A percentile compares a stretch with the other conserved stretches of the same genome.
These are phyloP conservation scores for Dendrophyllia cribrosa DNA, from an alignment of 64 coral and sea anemone genomes.

Conservation along the genomic window DNA sequence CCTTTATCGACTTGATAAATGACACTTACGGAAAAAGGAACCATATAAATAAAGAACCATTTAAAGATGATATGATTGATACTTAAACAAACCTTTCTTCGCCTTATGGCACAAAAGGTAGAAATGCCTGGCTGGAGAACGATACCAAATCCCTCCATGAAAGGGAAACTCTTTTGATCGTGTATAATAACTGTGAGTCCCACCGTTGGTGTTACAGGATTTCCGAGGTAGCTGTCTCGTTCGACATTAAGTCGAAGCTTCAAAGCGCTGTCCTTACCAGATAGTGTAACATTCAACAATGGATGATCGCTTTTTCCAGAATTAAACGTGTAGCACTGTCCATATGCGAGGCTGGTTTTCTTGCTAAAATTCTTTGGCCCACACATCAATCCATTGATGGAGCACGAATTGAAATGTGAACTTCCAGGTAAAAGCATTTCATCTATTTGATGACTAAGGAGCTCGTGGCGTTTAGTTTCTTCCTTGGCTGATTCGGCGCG, in stretches of 20 bases:
- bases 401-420: neutral
- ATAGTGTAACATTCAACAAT: neutral
- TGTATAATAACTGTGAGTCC: slow-evolving; percentile 17
- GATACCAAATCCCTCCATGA: neutral
- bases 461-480: too few species aligned
- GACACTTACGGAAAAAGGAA: too few species aligned
- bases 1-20: too few species aligned
- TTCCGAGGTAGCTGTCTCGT: neutral
- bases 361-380: neutral
- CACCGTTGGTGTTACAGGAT: neutral
- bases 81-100: slow-evolving; percentile 1
- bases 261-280: neutral
- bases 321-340: neutral
- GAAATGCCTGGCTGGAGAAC: neutral
- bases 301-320: neutral
- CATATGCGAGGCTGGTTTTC: neutral
- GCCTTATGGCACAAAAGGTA: neutral
- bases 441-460: neutral
- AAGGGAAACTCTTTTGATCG: neutral
- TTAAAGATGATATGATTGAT: too few species aligned
- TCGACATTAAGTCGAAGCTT: slow-evolving; percentile 13
- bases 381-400: neutral
- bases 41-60: too few species aligned
- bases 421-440: neutral
- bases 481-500: neutral